Base-by-base conservation (phyloP, 1,140 invertebrate species). In the Anoplolepis gracilipes region DNA sequence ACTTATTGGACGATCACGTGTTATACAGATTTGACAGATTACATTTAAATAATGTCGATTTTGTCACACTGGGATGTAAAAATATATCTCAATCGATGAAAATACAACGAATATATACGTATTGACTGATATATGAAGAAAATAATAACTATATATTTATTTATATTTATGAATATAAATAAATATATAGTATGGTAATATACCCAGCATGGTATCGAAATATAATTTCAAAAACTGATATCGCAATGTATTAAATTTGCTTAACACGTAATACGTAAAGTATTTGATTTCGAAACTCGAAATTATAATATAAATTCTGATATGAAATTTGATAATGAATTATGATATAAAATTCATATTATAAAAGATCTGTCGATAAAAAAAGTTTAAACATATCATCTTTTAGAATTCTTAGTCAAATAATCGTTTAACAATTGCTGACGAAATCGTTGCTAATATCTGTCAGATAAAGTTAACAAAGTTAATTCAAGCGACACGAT, bases 41-140 rank as follows among this genome's bases (percentile, higher is more conserved):
- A 55, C 7, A 61, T 82, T 82, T 73, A 61, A 82, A 82, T 59
- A 73, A 82, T 73, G 73, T 82, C 61, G 67, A 82, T 61, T 59
- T 2, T 28, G 72, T 81, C 11, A 8, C 25, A 1, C 22, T 33
- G 11, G n/a, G n/a, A 69, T 67, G 42, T 81, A 5, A 82, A 72
- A 61, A 82, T 73, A 55, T 72, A 69, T 28, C 62, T 55, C 49
- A 42, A 82, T 82, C 33, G 3, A 59, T 72, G 39, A 57, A 57
- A 57, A 3, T 11, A 22, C 10, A 16, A n/a, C 5, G 46, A 19
- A 19, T 19, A 61, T 13, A 16, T 30, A 55, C 4, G 4, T 39
- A 59, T n/a, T 42, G n/a, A 82, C 36, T 13, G 67, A 61, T 7
- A 33, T 42, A 19, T 11, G 0, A 25, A 57, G 5, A 30, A 55